Evolutionary conservation across 1,140 invertebrate species (phyloP), one percentile per base, ranked within the genome.

Genomic region (Panagrolaimus sp.): DNA sequence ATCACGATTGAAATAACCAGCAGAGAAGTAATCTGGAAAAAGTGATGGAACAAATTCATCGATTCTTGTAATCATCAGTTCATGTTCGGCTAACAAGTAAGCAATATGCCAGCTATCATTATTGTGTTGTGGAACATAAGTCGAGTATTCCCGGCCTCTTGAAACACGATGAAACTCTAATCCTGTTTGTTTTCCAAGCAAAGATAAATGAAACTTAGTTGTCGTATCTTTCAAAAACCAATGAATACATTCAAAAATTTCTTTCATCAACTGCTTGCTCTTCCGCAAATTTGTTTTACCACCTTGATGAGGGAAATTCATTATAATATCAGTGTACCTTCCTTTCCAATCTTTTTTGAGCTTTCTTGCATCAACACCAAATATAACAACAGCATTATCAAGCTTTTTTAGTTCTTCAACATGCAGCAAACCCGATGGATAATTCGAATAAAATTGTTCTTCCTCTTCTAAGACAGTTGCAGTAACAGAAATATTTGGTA

Each of bases 301-400:
- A 17, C 78, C 78, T 47, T 67, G 79, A 63, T 80, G 78, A 7
- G 78, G 78, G 58, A 80, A 80, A 43, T 80, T 80, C 77, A 81
- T 77, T 63, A 80, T 69, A 44, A 80, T 62, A 15, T 67, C 63
- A 14, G 63, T 7, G 43, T 26, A 69, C 64, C 5, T 38, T 38
- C 21, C 44, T 44, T 15, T 15, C 26, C 63, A 73, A 28, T 17
- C 69, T 24, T 55, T 38, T n/a, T 70, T 67, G 6, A 78, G 55
- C 38, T 64, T 38, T 6, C 79, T 81, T 8, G 78, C 78, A 64
- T 80, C 78, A 14, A 75, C 69, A 4, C 68, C 64, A 43, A 80
- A 80, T 2, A 45, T 21, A 17, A 80, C 32, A 1, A 21, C 7
- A 2, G 71, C 72, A 64, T 75, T 78, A 2, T 38, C 43, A 21